Evolutionary conservation across 2,797 vertebrate species (phyloP), one percentile per base, ranked within the genome.

Genomic region (Silurus aristotelis): DNA sequence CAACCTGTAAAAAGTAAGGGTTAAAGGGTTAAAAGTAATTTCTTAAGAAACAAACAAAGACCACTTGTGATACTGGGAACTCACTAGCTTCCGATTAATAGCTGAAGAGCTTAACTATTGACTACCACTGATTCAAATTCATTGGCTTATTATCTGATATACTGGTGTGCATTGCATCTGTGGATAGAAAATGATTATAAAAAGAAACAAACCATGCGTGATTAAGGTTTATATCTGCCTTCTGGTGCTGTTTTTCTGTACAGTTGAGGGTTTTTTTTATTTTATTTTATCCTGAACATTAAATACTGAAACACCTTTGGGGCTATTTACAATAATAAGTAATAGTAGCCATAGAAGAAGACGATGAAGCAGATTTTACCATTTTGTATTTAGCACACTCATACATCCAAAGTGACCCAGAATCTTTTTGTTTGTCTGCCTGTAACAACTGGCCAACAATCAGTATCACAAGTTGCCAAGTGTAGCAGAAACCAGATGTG

Each of bases 371-470:
- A 7, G 22, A 25, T 48, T 52, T n/a, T 76, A 10, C n/a, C 55
- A 17, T 56, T 55, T 56, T n/a, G 55, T 76, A 56, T 56, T 76
- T 76, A 56, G 6, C 25, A 10, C 7, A 19, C 7, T 17, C n/a
- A 31, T 76, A 17, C 27, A 27, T 27, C 52, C 14, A 5, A 25
- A 17, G n/a, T 55, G 48, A 55, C n/a, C 55, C 14, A 17, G 15
- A 56, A 31, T 25, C 22, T 55, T 12, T 75, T 55, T 75, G 72
- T 75, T 75, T 75, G 48, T 75, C 72, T 55, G 72, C 48, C n/a
- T 52, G 15, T 55, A 75, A 15, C 6, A 75, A 75, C 27, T 55
- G n/a, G 22, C n/a, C 72, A 13, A 75, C 46, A 75, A 27, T 55
- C n/a, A 25, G 48, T 55, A 22, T 72, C 1, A 19, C 22, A 31